A percentile compares a stretch with the other conserved stretches of the same genome.
Conservation (phyloP, 2,113 vertebrate genomes). For the Sclerurus mexicanus region DNA sequence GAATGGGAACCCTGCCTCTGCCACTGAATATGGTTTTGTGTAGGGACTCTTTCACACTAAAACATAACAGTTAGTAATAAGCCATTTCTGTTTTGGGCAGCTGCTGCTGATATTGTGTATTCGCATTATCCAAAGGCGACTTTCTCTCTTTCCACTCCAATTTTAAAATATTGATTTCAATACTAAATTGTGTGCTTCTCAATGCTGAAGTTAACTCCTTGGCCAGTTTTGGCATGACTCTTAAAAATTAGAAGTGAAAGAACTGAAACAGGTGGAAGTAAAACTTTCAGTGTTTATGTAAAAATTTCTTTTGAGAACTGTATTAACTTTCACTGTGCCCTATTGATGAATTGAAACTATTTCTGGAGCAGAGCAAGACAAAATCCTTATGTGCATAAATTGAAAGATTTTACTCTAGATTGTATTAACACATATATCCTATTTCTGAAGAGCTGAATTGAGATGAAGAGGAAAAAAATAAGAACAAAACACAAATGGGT, state of each 20-base stretch:
- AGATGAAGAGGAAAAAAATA: neutral
- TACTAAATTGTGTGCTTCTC: neutral
- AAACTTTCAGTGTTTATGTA: neutral
- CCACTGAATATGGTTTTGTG: neutral
- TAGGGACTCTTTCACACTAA: neutral
- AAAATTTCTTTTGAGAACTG: neutral
- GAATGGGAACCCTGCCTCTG: neutral
- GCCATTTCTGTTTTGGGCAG: neutral
- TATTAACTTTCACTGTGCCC: neutral
- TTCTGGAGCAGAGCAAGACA: neutral
- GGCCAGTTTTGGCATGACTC: neutral
- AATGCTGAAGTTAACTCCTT: neutral
- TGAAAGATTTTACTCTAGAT: neutral
- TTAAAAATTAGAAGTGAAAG: neutral
- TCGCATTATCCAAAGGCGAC: neutral
- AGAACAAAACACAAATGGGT: neutral
- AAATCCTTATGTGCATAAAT: neutral
- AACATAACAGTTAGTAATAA: neutral
- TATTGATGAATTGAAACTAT: neutral
- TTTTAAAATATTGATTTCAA: neutral
- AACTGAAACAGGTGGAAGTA: neutral
- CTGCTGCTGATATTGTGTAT: neutral
- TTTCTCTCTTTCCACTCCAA: neutral
- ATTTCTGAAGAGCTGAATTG: neutral
- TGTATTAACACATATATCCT: neutral